Percentiles rank a stretch among this genome's conserved stretches.
These are phyloP conservation scores for Nomada ferruginata DNA, from an alignment of 2,888 invertebrate species.

Conservation along the genomic window DNA sequence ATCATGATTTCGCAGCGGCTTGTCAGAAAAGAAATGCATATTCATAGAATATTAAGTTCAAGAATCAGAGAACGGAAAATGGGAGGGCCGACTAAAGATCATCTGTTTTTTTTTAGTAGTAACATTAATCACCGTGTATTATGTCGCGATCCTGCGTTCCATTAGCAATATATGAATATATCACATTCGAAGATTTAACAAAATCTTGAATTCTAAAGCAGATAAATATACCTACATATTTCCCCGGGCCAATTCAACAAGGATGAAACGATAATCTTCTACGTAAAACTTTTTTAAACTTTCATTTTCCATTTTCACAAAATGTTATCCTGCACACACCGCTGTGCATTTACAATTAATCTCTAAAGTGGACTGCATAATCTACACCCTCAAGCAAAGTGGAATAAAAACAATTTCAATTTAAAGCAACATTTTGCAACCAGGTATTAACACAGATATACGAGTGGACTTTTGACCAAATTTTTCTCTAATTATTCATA, in stretches of 20 bases:
- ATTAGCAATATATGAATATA: background rate
- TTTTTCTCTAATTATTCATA: background rate
- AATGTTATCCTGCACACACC: background rate
- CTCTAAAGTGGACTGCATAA: background rate
- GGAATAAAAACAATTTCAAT: no score
- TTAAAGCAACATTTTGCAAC: no score
- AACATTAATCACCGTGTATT: slow-evolving; percentile 9
- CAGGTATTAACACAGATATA: background rate
- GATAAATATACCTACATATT: background rate
- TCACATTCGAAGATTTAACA: background rate
- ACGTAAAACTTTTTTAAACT: background rate
- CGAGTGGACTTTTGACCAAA: background rate
- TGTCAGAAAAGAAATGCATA: slow-evolving; percentile 9
- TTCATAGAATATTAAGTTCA: slow-evolving; percentile 21
- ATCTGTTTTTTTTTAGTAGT: background rate
- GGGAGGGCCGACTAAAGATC: background rate
- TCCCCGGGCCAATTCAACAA: no score
- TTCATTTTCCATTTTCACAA: background rate
- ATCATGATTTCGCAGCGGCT: slow-evolving; percentile 6
- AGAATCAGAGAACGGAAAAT: slow-evolving; percentile 10
- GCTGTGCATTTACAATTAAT: background rate
- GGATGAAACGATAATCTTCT: background rate
- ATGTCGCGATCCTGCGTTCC: background rate
- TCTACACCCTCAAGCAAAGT: no score
- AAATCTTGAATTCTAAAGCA: background rate